Evolutionary conservation across 92 coral and sea anemone genomes (phyloP), one percentile per base, ranked within the genome.

Genomic region (Epizoanthus scotinus): DNA sequence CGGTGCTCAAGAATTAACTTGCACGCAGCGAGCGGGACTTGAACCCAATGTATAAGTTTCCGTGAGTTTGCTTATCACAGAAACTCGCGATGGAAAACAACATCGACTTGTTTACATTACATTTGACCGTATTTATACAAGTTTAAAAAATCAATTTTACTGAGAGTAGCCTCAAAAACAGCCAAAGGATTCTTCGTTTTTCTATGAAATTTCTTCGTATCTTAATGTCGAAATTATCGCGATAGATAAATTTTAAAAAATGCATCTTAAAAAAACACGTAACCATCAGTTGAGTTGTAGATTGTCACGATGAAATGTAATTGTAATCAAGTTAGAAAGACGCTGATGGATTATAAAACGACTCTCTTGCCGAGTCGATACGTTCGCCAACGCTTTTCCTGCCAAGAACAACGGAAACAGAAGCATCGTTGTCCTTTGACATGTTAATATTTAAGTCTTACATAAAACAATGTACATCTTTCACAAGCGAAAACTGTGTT

Each of bases 321-420:
- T 1, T 18, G 31, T 62, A 29, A 26, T 10, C 5, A 34, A 34
- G 40, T 34, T 5, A 26, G 19, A 62, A 62, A 62, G 38, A 10
- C 25, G 18, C 4, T 10, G 36, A 62, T 62, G 36, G 34, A 62
- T 62, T 0, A 25, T 62, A 62, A 62, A 15, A 5, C 18, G 15
- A 28, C 12, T 17, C 31, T 62, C 67, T 62, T 62, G 67, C 67
- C 9, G 67, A 24, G 67, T 62, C 67, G 67, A 36, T 62, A 62
- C 29, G 24, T 5, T 62, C 6, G 12, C 52, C 10, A 42, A 9
- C 50, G 10, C 14, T 44, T 44, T 17, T 64, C 69, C 15, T 64
- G 47, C 28, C 29, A 64, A 29, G 69, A 64, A 64, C 14, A 22
- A 18, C 29, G 40, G 22, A 63, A 17, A 18, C 17, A 13, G 5